Evolutionary conservation across 2,113 vertebrate genomes (phyloP).

Genomic region (Pterocles orientalis): DNA sequence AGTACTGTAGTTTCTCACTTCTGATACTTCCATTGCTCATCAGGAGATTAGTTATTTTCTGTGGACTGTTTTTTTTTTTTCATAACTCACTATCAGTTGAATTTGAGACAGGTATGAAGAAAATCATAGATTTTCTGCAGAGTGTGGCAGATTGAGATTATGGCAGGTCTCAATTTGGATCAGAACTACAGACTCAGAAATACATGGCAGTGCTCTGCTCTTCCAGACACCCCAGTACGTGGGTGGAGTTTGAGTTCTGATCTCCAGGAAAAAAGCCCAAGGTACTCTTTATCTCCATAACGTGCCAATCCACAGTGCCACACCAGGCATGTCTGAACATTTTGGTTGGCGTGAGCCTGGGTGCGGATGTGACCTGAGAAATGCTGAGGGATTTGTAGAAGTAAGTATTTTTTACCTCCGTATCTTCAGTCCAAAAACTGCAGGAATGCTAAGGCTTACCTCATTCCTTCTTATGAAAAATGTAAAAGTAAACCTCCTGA

Average conservation of each 20-base stretch:
- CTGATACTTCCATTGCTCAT: not conserved
- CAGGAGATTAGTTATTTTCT: not conserved
- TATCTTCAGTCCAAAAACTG: not conserved
- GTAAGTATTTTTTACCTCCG: not conserved
- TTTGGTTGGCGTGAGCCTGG: not conserved
- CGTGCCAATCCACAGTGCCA: fast-evolving
- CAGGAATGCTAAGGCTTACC: not conserved
- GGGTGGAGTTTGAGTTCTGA: not conserved
- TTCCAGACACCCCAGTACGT: not conserved
- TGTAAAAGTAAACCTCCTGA: not conserved
- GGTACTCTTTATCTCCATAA: not conserved
- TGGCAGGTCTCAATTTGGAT: not conserved
- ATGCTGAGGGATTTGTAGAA: not conserved
- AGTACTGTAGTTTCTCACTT: not conserved
- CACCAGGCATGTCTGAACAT: not conserved
- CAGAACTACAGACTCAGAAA: not conserved
- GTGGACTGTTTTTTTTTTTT: not conserved
- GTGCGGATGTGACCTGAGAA: not conserved
- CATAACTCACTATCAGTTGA: not conserved
- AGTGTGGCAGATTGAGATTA: not conserved
- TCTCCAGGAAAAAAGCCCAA: not conserved
- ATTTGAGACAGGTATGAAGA: not conserved
- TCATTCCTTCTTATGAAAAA: not conserved
- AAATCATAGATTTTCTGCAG: not conserved
- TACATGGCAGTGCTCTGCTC: not conserved